Evolutionary conservation across 1,140 invertebrate genomes (phyloP).

Genomic region (Listronotus oregonensis): DNA sequence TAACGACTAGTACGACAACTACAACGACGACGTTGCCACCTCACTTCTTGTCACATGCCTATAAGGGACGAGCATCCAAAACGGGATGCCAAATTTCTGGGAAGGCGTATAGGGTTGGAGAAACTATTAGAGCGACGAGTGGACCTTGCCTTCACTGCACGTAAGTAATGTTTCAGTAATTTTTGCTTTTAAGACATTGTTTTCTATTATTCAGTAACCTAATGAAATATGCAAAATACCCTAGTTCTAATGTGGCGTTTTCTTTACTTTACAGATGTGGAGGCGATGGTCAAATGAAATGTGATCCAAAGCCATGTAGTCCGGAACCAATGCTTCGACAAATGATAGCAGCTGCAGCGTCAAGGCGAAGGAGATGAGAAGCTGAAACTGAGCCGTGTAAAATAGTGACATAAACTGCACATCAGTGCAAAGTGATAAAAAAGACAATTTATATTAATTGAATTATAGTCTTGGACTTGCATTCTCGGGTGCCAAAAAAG

Average conservation of each 20-base stretch:
- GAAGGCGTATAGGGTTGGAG: slow-evolving; percentile 80
- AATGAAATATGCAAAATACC: no score
- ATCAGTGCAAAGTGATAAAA: slow-evolving; percentile 48
- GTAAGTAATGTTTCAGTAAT: slow-evolving; percentile 78
- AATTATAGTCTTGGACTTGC: slow-evolving; percentile 48
- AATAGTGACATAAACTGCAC: slow-evolving; percentile 50
- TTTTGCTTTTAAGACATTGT: no score
- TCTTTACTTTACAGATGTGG: slow-evolving; percentile 72
- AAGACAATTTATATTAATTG: slow-evolving; percentile 49
- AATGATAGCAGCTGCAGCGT: slow-evolving; percentile 79
- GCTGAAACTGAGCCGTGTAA: slow-evolving; percentile 41
- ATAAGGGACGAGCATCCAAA: slow-evolving; percentile 72
- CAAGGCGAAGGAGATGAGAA: slow-evolving; percentile 74
- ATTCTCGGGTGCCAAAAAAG: slow-evolving; percentile 57
- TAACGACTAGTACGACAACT: slow-evolving; percentile 82
- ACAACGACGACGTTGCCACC: slow-evolving; percentile 84
- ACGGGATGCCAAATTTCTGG: slow-evolving; percentile 84
- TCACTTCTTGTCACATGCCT: slow-evolving; percentile 77
- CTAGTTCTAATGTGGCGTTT: background rate
- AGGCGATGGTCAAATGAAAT: slow-evolving; percentile 88
- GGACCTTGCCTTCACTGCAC: slow-evolving; percentile 91
- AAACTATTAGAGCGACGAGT: slow-evolving; percentile 80
- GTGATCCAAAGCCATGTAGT: slow-evolving; percentile 84
- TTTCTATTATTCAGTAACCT: no score
- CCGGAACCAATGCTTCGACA: slow-evolving; percentile 86